phyloP scores from a whole-genome alignment of 2,113 vertebrate genomes.

The Coreoperca whiteheadi region DNA sequence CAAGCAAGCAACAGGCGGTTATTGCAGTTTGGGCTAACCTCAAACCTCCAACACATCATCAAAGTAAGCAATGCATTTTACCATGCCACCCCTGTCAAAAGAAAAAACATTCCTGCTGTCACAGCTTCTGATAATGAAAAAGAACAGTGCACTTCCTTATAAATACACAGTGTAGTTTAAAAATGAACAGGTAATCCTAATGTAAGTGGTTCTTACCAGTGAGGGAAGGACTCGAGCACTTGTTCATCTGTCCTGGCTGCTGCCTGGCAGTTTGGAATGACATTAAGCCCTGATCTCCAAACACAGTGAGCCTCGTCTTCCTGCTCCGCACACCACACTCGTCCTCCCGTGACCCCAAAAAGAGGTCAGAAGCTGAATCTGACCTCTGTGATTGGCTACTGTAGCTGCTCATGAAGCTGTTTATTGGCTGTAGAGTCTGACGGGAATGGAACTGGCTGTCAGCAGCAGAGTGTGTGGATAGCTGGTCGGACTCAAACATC shows the following conservation, averaged over 20 bases:
- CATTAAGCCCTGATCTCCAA: conserved; percentile 93
- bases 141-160: not conserved
- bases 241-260: conserved; percentile 85
- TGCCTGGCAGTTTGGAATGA: conserved; percentile 90
- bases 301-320: conserved; percentile 91
- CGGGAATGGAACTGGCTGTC: conserved; percentile 92
- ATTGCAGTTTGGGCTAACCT: conserved; percentile 18
- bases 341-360: conserved; percentile 88
- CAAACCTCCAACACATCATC: conserved; percentile 44
- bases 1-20: not conserved
- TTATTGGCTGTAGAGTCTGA: conserved; percentile 88
- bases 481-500: conserved; percentile 93
- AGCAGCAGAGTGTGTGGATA: conserved; percentile 90
- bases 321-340: conserved; percentile 85
- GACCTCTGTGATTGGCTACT: conserved; percentile 87
- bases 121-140: conserved; percentile 17
- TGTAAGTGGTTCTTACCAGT: conserved; percentile 86
- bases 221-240: conserved; percentile 84
- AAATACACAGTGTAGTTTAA: conserved; percentile 14
- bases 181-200: conserved; percentile 25
- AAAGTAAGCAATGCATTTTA: conserved; percentile 32
- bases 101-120: conserved; percentile 5
- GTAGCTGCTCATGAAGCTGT: conserved; percentile 90
- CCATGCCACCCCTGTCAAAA: not conserved
- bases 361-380: conserved; percentile 84